phyloP scores from a whole-genome alignment of 2,888 invertebrate species.

The Patella caerulea region DNA sequence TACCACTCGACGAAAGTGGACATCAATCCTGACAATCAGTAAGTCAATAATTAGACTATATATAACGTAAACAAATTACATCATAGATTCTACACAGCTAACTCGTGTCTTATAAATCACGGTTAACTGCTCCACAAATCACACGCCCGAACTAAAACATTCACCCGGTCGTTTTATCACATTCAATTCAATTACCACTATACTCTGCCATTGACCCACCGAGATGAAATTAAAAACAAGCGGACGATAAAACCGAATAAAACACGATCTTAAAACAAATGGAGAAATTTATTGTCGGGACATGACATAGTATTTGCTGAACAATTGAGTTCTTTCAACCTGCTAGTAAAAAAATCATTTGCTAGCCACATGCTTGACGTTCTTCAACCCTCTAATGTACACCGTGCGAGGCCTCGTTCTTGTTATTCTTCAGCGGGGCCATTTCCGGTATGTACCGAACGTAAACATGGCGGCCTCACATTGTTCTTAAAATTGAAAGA shows the following conservation, averaged over 20 bases:
- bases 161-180: too few species aligned
- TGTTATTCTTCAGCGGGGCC: not conserved
- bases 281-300: not conserved
- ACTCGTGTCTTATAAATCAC: too few species aligned
- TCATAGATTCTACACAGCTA: too few species aligned
- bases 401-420: constrained; percentile 4
- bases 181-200: too few species aligned
- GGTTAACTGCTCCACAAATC: too few species aligned
- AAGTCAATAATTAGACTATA: too few species aligned
- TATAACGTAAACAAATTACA: too few species aligned
- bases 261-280: constrained; percentile 6
- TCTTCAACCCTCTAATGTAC: not conserved
- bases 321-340: constrained; percentile 9
- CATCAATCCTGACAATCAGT: too few species aligned
- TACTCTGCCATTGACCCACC: not conserved
- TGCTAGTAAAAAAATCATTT: constrained; percentile 9
- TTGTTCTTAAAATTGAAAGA: not conserved
- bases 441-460: constrained; percentile 11
- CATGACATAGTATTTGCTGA: constrained; percentile 5
- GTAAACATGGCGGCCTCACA: constrained; percentile 10
- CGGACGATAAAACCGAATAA: constrained; percentile 1
- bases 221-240: not conserved
- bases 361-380: constrained; percentile 9
- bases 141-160: too few species aligned
- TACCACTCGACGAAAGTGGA: too few species aligned